Percentiles rank a stretch among this genome's conserved stretches.
Evolutionary conservation across 2,113 vertebrate genomes (phyloP).

Genomic region (Rhynchomys soricoides): DNA sequence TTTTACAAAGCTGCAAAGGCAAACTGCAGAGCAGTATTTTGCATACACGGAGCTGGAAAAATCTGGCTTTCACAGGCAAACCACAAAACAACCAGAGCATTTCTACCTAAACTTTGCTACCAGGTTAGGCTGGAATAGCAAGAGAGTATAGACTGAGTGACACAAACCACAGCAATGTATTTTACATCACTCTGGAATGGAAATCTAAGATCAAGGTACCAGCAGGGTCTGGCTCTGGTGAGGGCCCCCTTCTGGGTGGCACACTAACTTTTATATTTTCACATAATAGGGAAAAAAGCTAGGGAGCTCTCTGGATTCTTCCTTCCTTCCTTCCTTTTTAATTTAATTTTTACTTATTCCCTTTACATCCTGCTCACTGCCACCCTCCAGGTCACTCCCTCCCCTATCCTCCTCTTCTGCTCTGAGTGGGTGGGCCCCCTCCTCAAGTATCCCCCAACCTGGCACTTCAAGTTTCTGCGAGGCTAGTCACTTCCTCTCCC

Average conservation of each 20-base stretch:
- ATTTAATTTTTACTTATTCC: too few species aligned
- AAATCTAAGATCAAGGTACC: not conserved
- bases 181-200: not conserved
- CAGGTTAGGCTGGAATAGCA: not conserved
- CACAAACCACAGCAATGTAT: not conserved
- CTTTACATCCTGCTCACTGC: too few species aligned
- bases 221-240: not conserved
- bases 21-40: constrained; percentile 27
- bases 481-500: too few species aligned
- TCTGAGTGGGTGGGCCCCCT: too few species aligned
- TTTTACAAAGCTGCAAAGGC: constrained; percentile 23
- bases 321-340: too few species aligned
- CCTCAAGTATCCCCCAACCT: too few species aligned
- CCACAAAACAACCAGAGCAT: not conserved
- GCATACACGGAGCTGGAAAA: not conserved
- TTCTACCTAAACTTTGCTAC: not conserved
- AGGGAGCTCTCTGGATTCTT: not conserved
- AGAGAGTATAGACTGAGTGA: not conserved
- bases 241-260: not conserved
- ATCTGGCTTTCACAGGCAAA: not conserved
- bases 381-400: too few species aligned
- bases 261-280: not conserved
- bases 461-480: too few species aligned
- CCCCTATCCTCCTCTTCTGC: too few species aligned
- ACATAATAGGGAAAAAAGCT: not conserved